Base-by-base conservation (phyloP, 2,888 invertebrate genomes). In the Kuschelorhynchus macadamiae region DNA sequence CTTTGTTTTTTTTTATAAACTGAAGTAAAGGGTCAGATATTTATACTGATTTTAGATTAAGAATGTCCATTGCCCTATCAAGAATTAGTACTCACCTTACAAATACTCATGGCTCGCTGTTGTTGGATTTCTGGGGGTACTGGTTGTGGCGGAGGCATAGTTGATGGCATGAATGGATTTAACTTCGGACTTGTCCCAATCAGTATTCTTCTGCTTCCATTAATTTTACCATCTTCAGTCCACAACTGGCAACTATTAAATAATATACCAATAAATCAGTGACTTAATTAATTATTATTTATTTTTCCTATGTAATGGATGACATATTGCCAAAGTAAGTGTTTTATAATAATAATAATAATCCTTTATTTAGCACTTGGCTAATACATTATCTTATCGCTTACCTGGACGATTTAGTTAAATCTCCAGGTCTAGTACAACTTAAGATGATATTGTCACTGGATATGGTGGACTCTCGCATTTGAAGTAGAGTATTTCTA, bases 121-220 rank as follows among this genome's bases (percentile, higher is more conserved):
- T 92, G 91, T 77, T 94, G 93, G 60, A 95, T 92, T 82, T 94
- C 94, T 0, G 92, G 91, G 1, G 93, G 92, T 4, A 93, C 89
- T 1, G 92, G 90, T 77, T 91, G 91, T 4, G 88, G 87, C n/a
- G 88, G 87, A 47, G 88, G 86, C 20, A 82, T 72, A n/a, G 73
- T 72, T 20, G 76, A 75, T 4, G 72, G 66, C 63, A 76, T 74
- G 72, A 84, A 84, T 3, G 83, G 81, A 71, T 82, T 84, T 17
- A 78, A 73, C 57, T 81, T 77, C 14, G 80, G 77, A 17, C 74
- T 72, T 83, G 71, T 88, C 79, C 36, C 81, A 78, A 69, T 83
- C 16, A 42, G 44, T 12, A 71, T 60, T 55, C 52, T 69, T 83
- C 65, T 83, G 81, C 60, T 85, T 83, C 72, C 71, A 41, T 67